Percentiles rank a stretch among this genome's conserved stretches.
Conservation (phyloP, 1,140 invertebrate species). For the Galleria mellonella region DNA sequence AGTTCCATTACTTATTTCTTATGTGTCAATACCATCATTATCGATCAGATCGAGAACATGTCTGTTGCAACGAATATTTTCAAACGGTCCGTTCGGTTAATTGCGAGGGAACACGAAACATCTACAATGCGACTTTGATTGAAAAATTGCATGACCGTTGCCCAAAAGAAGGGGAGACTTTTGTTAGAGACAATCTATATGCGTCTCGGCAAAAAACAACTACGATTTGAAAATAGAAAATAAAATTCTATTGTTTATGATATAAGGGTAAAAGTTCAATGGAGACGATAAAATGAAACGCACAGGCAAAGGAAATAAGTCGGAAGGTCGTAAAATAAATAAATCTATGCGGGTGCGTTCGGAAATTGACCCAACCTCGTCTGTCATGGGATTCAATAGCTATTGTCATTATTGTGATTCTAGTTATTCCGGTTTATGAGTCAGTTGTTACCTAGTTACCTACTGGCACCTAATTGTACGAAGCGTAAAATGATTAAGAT, state of each 20-base stretch:
- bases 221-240: background rate
- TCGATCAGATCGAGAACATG: no score
- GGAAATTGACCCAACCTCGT: conserved; percentile 35
- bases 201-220: background rate
- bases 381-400: conserved; percentile 24
- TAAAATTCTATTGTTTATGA: no score
- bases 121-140: conserved; percentile 41
- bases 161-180: conserved; percentile 34
- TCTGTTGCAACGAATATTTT: no score
- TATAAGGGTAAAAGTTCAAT: no score
- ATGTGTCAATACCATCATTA: no score
- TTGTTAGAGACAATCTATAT: conserved; percentile 16
- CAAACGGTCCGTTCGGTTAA: conserved; percentile 11
- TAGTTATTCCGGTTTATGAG: conserved; percentile 5
- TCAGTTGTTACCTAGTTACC: background rate
- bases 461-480: no score
- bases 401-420: background rate
- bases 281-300: no score
- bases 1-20: no score
- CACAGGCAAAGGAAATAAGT: background rate
- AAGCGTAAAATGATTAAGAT: no score
- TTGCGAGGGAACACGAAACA: conserved; percentile 27
- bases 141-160: conserved; percentile 61
- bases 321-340: conserved; percentile 15
- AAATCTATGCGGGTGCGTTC: conserved; percentile 40